A percentile compares a stretch with the other conserved stretches of the same genome.
Evolutionary conservation across 1,140 invertebrate species (phyloP).

Genomic region (Rhagoletis zephyria): DNA sequence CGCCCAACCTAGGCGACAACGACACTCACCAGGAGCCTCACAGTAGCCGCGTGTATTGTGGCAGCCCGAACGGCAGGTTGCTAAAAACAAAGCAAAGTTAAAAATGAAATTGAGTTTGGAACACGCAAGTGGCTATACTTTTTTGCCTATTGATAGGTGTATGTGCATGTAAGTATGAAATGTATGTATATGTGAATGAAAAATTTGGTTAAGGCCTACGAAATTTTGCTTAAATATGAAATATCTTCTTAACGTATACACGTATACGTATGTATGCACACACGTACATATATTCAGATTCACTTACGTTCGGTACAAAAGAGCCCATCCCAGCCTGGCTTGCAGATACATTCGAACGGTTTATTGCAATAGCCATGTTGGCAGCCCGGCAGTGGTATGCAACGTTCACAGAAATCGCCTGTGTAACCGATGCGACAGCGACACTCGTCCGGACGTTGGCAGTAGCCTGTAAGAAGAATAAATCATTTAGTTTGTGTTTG

Average conservation of each 20-base stretch:
- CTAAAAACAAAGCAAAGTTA: slow-evolving; percentile 70
- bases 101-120: background rate
- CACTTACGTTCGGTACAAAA: slow-evolving; percentile 88
- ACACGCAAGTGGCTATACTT: slow-evolving; percentile 19
- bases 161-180: background rate
- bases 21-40: slow-evolving; percentile 84
- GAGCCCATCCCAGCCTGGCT: slow-evolving; percentile 90
- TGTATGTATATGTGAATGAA: background rate
- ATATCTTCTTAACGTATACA: background rate
- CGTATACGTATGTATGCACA: too few relatives aligned
- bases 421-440: slow-evolving; percentile 88
- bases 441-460: slow-evolving; percentile 88
- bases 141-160: background rate
- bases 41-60: slow-evolving; percentile 87
- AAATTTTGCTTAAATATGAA: slow-evolving; percentile 15
- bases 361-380: slow-evolving; percentile 88
- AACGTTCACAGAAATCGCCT: slow-evolving; percentile 87
- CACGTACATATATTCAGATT: background rate
- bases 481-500: slow-evolving; percentile 20
- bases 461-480: slow-evolving; percentile 80
- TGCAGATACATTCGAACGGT: slow-evolving; percentile 88
- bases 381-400: slow-evolving; percentile 88
- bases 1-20: slow-evolving; percentile 87
- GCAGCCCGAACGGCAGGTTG: slow-evolving; percentile 85
- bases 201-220: background rate